Evolutionary conservation across 2,797 vertebrate genomes (phyloP).

Genomic region (Epinephelus coioides): DNA sequence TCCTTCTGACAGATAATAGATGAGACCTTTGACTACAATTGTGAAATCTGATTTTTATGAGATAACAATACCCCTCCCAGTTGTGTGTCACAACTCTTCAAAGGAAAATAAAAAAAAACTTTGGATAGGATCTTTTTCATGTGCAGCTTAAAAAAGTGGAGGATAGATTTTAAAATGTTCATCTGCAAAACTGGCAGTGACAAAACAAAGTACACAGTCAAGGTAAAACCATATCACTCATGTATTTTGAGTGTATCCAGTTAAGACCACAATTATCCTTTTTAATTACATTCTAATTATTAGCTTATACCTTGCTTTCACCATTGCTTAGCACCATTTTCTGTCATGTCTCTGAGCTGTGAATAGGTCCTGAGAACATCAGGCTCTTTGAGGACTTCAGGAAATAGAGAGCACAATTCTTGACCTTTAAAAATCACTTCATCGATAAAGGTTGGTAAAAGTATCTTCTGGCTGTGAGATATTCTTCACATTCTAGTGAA

Average conservation of each 20-base stretch:
- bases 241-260: not conserved
- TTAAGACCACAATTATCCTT: not conserved
- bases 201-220: not conserved
- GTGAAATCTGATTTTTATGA: not conserved
- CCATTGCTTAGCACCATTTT: not conserved
- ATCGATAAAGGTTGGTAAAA: constrained; percentile 11
- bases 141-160: not conserved
- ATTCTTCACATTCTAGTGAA: not conserved
- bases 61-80: not conserved
- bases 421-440: not conserved
- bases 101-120: no score
- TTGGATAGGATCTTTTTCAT: not conserved
- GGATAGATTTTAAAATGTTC: not conserved
- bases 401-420: constrained; percentile 7
- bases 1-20: not conserved
- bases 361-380: not conserved
- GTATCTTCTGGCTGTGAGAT: not conserved
- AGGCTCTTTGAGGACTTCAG: constrained; percentile 14
- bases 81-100: not conserved
- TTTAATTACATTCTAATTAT: not conserved
- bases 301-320: not conserved
- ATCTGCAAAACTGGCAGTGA: no score
- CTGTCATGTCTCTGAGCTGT: not conserved
- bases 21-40: not conserved
- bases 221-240: not conserved